Evolutionary conservation across 37 sponge, comb jelly and placozoan species (phyloP).

Genomic region (Beroe forskalii): DNA sequence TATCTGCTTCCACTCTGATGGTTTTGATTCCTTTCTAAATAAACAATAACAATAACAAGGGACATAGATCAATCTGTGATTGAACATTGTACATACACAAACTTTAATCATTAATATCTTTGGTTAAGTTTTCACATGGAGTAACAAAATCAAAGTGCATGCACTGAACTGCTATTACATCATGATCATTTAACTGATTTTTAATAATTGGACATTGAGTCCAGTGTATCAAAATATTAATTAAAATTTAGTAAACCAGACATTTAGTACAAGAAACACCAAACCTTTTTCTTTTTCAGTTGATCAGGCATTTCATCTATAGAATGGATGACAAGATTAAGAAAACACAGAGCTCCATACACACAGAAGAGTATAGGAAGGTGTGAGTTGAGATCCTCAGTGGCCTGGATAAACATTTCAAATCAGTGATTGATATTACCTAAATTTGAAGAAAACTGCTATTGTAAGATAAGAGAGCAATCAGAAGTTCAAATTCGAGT

Average conservation of each 20-base stretch:
- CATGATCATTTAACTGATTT: not conserved
- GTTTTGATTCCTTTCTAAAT: not conserved
- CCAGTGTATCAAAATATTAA: not conserved
- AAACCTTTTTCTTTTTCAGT: conserved; percentile 1
- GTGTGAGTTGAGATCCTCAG: not conserved
- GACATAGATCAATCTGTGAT: too few relatives aligned
- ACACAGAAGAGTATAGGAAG: conserved; percentile 6
- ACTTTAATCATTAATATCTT: too few relatives aligned
- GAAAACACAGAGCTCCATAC: not conserved
- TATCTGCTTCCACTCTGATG: not conserved
- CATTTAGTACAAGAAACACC: not conserved
- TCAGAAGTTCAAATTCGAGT: not conserved
- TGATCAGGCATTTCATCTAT: conserved; percentile 21
- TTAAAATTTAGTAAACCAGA: not conserved
- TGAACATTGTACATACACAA: too few relatives aligned
- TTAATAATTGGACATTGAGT: not conserved
- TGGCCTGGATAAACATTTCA: not conserved
- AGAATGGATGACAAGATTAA: conserved; percentile 11
- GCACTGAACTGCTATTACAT: not conserved
- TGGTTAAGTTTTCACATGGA: too few relatives aligned
- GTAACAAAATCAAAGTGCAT: not conserved
- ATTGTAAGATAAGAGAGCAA: not conserved
- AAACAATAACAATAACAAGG: not conserved
- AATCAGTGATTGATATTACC: not conserved
- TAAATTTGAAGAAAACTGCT: not conserved